Evolutionary conservation across 2,113 vertebrate species (phyloP).

Genomic region (Kryptolebias marmoratus): DNA sequence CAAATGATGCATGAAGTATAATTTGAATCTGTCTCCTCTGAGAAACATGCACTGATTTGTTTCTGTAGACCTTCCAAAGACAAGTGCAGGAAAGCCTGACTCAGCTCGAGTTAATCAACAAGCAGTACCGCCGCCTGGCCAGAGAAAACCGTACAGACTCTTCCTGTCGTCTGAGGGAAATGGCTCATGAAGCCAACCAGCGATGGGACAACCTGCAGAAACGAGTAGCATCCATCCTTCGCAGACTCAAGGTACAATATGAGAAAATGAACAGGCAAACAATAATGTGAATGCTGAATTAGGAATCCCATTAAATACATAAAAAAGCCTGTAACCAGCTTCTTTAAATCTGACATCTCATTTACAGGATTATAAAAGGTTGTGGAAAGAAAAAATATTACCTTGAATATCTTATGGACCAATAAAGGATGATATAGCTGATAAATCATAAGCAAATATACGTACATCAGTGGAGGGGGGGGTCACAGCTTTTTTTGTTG

Average conservation of each 20-base stretch:
- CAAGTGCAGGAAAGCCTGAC: conserved; percentile 95
- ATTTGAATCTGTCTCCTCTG: not conserved
- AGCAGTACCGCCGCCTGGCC: conserved; percentile 94
- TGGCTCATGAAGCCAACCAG: conserved; percentile 93
- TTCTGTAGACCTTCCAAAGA: conserved; percentile 89
- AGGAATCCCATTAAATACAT: no score
- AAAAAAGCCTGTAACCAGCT: no score
- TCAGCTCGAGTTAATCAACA: conserved; percentile 96
- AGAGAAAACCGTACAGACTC: conserved; percentile 95
- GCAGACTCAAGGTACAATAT: conserved; percentile 90
- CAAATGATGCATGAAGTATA: not conserved
- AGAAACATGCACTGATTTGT: conserved; percentile 10
- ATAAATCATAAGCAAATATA: no score
- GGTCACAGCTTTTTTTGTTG: no score
- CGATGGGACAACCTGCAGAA: conserved; percentile 96
- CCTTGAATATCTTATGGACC: no score
- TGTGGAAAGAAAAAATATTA: no score
- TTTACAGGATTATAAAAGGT: no score
- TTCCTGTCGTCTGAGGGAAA: conserved; percentile 86
- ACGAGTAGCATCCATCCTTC: conserved; percentile 90
- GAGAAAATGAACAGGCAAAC: no score
- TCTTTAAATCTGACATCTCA: no score
- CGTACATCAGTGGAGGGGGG: no score
- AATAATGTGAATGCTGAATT: no score
- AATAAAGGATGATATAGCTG: no score